A percentile compares a stretch with the other conserved stretches of the same genome.
These are phyloP conservation scores for Coptodon bakossiorum DNA, from an alignment of 2,113 vertebrate genomes.

Conservation along the genomic window DNA sequence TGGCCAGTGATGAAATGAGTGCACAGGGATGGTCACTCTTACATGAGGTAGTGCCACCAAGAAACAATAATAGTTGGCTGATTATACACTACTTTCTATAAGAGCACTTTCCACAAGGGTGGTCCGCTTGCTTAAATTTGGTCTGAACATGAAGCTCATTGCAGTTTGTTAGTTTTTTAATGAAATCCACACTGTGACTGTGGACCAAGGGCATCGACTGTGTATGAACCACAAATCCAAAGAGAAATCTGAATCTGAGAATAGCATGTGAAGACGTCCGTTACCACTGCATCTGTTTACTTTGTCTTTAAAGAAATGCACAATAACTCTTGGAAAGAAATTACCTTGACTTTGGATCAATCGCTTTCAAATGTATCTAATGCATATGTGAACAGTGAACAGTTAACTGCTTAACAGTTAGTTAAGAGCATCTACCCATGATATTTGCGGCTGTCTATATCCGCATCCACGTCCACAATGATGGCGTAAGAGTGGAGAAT, in stretches of 20 bases:
- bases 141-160: neutral
- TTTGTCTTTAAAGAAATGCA: neutral
- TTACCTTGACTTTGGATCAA: neutral
- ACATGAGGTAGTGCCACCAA: neutral
- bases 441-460: neutral
- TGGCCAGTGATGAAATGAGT: neutral
- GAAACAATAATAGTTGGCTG: neutral
- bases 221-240: neutral
- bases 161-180: neutral
- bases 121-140: neutral
- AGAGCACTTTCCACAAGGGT: neutral
- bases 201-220: neutral
- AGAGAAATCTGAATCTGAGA: neutral
- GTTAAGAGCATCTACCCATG: neutral
- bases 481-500: neutral
- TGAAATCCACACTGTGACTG: neutral
- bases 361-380: neutral
- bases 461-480: neutral
- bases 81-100: neutral
- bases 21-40: neutral
- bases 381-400: neutral
- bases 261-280: neutral
- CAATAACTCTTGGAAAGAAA: neutral
- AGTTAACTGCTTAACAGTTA: neutral
- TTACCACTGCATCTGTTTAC: neutral